Conservation (phyloP, 2,113 vertebrate species). For the Upupa epops region DNA sequence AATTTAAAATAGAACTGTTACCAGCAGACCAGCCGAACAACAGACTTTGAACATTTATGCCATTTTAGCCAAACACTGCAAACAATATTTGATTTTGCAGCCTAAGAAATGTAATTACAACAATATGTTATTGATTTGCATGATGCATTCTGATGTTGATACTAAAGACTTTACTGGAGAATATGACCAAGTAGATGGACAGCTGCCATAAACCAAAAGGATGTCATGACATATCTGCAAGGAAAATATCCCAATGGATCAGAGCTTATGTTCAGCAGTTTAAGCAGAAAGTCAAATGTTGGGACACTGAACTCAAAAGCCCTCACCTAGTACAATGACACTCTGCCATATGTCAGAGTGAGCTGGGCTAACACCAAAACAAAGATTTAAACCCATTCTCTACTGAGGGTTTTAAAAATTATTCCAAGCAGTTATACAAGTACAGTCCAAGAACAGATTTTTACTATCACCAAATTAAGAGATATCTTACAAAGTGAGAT, state of each 20-base stretch:
- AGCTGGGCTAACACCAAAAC: not conserved
- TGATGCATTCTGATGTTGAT: constrained; percentile 33
- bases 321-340: not conserved
- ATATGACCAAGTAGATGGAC: constrained; percentile 17
- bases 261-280: not conserved
- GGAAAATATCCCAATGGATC: constrained; percentile 26
- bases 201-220: constrained; percentile 50
- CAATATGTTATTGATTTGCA: constrained; percentile 55
- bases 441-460: not conserved
- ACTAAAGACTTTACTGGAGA: constrained; percentile 22
- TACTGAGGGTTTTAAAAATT: not conserved
- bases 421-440: not conserved
- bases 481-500: not conserved
- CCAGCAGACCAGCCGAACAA: not conserved
- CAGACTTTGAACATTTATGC: constrained; percentile 18
- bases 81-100: constrained; percentile 31
- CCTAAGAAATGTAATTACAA: not conserved
- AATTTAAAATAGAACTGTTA: constrained; percentile 24
- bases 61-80: constrained; percentile 1
- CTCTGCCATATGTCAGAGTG: not conserved
- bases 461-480: not conserved
- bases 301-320: constrained; percentile 10
- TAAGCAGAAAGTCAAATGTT: not conserved
- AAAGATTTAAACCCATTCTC: not conserved
- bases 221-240: constrained; percentile 43